phyloP scores from a whole-genome alignment of 1,140 invertebrate species.

The Cydia fagiglandana region DNA sequence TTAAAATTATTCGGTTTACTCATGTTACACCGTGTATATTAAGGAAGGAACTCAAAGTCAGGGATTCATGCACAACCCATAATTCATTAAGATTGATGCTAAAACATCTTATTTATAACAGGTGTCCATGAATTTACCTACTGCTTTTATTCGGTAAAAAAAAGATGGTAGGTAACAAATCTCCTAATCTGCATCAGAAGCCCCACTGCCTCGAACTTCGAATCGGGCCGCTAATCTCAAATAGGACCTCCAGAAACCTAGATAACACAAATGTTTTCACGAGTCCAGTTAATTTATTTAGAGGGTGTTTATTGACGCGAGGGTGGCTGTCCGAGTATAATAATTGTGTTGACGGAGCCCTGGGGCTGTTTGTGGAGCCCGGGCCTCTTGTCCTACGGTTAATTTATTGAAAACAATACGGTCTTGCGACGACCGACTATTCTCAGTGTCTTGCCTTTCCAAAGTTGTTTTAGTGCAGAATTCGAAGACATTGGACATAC shows the following conservation, averaged over 20 bases:
- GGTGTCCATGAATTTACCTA: too few species aligned
- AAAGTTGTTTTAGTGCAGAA: conserved; percentile 25
- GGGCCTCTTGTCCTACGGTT: conserved; percentile 59
- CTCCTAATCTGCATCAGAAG: not conserved
- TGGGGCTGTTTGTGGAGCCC: conserved; percentile 61
- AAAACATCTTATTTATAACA: too few species aligned
- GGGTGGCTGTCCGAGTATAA: conserved; percentile 76
- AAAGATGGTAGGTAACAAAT: not conserved
- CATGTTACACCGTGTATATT: too few species aligned
- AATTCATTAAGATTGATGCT: too few species aligned
- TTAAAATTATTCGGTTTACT: too few species aligned
- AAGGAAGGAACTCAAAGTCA: too few species aligned
- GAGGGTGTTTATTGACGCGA: conserved; percentile 67
- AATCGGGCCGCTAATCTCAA: too few species aligned
- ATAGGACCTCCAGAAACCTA: not conserved
- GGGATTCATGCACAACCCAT: too few species aligned
- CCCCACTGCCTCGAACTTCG: too few species aligned
- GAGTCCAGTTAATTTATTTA: conserved; percentile 74
- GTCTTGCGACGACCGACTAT: conserved; percentile 38
- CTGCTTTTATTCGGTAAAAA: too few species aligned
- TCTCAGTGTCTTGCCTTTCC: conserved; percentile 39
- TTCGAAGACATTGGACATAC: conserved; percentile 8
- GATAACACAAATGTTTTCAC: conserved; percentile 37
- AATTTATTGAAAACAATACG: conserved; percentile 78
- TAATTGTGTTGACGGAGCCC: conserved; percentile 77